Evolutionary conservation across 23 tunicate species (phyloP).

Genomic region (Ciona savignyi): DNA sequence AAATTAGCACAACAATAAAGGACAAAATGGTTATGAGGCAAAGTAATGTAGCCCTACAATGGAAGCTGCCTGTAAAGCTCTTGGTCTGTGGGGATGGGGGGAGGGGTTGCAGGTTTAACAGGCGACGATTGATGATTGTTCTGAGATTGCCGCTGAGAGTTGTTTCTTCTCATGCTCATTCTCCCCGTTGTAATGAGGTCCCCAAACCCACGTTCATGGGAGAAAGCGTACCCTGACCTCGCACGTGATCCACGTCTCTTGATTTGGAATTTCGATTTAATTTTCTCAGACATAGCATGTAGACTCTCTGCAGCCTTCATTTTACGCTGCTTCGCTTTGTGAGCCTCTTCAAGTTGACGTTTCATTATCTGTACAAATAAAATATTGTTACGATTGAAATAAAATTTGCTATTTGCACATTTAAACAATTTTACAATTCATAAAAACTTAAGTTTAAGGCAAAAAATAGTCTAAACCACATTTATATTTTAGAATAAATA

Average conservation of each 20-base stretch:
- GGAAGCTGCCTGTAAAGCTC: constrained; percentile 19
- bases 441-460: no score
- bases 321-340: constrained; percentile 13
- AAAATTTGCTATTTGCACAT: no score
- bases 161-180: constrained; percentile 68
- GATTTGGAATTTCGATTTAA: constrained; percentile 21
- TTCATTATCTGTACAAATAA: constrained; percentile 38
- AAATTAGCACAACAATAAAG: no score
- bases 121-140: background rate
- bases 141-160: constrained; percentile 2
- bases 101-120: background rate
- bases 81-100: background rate
- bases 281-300: constrained; percentile 12
- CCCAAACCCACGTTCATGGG: constrained; percentile 92
- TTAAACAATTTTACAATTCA: no score
- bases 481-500: no score
- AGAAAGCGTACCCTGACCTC: constrained; percentile 87
- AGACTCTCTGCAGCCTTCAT: constrained; percentile 26
- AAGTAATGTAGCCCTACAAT: no score
- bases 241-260: constrained; percentile 47
- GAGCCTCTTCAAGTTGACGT: constrained; percentile 35
- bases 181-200: constrained; percentile 76
- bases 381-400: no score
- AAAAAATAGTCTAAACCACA: no score
- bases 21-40: no score